A percentile compares a stretch with the other conserved stretches of the same genome.
Conservation (phyloP, 2,797 vertebrate genomes). For the Remorina albescens region DNA sequence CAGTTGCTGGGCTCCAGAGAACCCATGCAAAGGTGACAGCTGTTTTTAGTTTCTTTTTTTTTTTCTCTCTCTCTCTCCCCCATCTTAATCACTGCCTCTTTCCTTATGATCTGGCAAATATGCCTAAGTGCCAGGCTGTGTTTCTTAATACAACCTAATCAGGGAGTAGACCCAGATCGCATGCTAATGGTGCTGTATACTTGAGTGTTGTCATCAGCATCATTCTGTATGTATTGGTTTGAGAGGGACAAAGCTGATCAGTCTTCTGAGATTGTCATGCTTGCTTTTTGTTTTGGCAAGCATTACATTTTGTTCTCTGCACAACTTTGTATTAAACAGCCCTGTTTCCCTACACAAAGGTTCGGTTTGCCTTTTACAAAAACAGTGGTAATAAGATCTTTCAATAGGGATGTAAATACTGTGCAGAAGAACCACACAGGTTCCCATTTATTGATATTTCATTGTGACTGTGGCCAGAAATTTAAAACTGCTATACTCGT, state of each 20-base stretch:
- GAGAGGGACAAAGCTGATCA: conserved; percentile 15
- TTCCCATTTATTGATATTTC: conserved; percentile 36
- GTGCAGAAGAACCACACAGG: conserved; percentile 35
- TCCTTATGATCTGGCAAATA: conserved; percentile 29
- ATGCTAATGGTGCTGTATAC: conserved; percentile 19
- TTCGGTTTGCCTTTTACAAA: conserved; percentile 52
- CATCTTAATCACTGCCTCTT: conserved; percentile 29
- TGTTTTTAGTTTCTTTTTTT: conserved; percentile 27
- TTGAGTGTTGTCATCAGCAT: not conserved
- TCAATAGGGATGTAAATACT: conserved; percentile 68
- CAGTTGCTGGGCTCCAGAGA: conserved; percentile 87
- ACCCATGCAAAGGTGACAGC: conserved; percentile 93
- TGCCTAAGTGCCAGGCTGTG: conserved; percentile 60
- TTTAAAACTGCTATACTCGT: conserved; percentile 4
- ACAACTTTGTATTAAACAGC: conserved; percentile 43
- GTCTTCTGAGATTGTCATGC: conserved; percentile 47
- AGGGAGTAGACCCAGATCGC: conserved; percentile 42
- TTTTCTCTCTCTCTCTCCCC: not conserved
- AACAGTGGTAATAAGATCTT: conserved; percentile 61
- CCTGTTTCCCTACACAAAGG: conserved; percentile 1
- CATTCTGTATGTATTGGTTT: not conserved
- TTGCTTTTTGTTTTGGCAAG: conserved; percentile 27
- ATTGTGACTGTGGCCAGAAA: conserved; percentile 15
- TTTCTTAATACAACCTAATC: conserved; percentile 29
- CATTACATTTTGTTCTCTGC: conserved; percentile 46